Evolutionary conservation across 2,113 vertebrate species (phyloP).

Genomic region (Choloepus hoffmanni): DNA sequence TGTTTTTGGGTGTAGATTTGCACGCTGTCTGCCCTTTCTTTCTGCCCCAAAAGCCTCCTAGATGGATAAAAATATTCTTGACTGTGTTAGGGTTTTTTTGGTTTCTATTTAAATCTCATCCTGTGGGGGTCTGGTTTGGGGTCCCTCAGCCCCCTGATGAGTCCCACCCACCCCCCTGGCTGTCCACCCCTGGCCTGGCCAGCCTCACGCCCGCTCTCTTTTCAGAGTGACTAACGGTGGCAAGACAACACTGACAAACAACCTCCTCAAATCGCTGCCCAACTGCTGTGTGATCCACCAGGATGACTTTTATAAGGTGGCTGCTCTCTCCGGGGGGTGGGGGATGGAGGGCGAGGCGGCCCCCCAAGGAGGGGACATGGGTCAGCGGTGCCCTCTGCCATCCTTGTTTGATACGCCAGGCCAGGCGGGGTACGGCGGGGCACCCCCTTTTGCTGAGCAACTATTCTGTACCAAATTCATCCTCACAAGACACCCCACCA

Average conservation of each 20-base stretch:
- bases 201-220: background rate
- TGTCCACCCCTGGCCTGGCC: background rate
- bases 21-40: background rate
- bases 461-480: background rate
- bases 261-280: conserved; percentile 89
- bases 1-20: background rate
- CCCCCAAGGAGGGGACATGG: background rate
- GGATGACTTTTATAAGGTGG: conserved; percentile 98
- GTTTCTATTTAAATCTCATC: background rate
- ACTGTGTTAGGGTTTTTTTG: background rate
- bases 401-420: background rate
- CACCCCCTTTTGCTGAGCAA: background rate
- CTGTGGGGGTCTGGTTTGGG: background rate
- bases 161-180: background rate
- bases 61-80: background rate
- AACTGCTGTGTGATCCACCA: conserved; percentile 97
- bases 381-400: no score
- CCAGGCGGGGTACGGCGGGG: background rate
- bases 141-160: no score
- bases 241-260: conserved; percentile 94
- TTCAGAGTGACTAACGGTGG: conserved; percentile 95
- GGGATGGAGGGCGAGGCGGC: background rate
- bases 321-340: background rate
- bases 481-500: background rate
- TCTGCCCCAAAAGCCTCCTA: background rate